Evolutionary conservation across 2,888 invertebrate genomes (phyloP).

Genomic region (Pardosa pseudoannulata): DNA sequence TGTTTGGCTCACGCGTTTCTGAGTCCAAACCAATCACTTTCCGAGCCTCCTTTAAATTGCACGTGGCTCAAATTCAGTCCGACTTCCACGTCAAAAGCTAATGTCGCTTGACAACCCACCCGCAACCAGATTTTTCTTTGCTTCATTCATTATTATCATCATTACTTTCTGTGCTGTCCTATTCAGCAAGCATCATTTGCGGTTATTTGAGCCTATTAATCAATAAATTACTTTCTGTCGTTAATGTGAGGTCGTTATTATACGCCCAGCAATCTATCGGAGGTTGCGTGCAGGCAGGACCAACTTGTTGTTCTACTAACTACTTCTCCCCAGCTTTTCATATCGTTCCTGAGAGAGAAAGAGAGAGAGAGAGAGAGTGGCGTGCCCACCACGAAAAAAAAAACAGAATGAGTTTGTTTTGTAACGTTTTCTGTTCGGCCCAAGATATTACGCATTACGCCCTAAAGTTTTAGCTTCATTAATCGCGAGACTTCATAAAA

Average conservation of each 20-base stretch:
- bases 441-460: background rate
- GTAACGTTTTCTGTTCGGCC: background rate
- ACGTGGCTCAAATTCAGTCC: conserved; percentile 21
- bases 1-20: background rate
- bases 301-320: conserved; percentile 33
- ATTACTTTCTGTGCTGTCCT: conserved; percentile 28
- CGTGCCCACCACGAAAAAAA: background rate
- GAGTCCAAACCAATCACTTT: conserved; percentile 17
- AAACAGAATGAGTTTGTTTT: background rate
- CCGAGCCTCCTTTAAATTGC: conserved; percentile 34
- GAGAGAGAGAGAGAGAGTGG: background rate
- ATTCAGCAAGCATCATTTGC: conserved; percentile 45
- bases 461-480: background rate
- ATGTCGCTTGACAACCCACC: conserved; percentile 31
- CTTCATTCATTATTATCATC: background rate
- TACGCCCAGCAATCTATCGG: conserved; percentile 46
- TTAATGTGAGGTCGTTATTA: conserved; percentile 60
- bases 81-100: conserved; percentile 14
- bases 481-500: too few relatives aligned
- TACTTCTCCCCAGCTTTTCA: background rate
- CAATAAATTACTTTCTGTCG: conserved; percentile 65
- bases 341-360: background rate
- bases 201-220: conserved; percentile 40
- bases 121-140: background rate
- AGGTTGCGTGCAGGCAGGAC: conserved; percentile 27